These are phyloP conservation scores for Seira sanloemensis DNA, from an alignment of 2,888 invertebrate species.

Conservation along the genomic window DNA sequence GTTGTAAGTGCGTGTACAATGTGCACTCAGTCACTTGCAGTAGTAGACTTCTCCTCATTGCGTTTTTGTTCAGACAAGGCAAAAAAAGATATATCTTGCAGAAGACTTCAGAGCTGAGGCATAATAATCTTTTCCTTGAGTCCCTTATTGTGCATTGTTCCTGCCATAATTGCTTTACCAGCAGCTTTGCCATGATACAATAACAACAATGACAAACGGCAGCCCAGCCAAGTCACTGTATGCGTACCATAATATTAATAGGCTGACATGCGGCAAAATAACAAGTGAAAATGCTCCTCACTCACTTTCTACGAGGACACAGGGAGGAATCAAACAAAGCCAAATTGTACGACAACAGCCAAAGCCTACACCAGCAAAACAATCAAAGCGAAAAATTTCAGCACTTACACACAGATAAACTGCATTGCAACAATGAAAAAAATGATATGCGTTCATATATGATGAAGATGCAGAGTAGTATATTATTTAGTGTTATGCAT, in stretches of 20 bases:
- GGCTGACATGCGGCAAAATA: slow-evolving; percentile 10
- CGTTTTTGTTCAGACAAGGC: not conserved
- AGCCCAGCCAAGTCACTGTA: not conserved
- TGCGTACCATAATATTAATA: slow-evolving; percentile 28
- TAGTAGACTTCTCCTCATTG: not conserved
- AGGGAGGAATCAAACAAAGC: slow-evolving; percentile 31
- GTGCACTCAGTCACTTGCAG: not conserved
- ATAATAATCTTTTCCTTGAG: not conserved
- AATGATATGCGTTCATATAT: slow-evolving; percentile 20
- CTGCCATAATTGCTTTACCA: slow-evolving; percentile 10
- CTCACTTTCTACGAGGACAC: slow-evolving; percentile 60
- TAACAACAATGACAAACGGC: slow-evolving; percentile 25
- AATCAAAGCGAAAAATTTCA: slow-evolving; percentile 9
- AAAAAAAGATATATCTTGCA: not conserved
- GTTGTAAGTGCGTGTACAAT: slow-evolving; percentile 6
- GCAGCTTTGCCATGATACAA: slow-evolving; percentile 3
- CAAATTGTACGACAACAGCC: not conserved
- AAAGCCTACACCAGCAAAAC: slow-evolving; percentile 20
- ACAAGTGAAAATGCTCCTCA: slow-evolving; percentile 59
- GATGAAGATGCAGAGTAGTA: slow-evolving; percentile 1
- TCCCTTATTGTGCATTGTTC: slow-evolving; percentile 1
- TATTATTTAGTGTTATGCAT: slow-evolving; percentile 49
- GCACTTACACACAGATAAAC: not conserved
- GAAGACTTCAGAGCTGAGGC: not conserved
- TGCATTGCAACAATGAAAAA: slow-evolving; percentile 32